phyloP scores from a whole-genome alignment of 30 jellyfish, hydroid and myxozoan genomes.

The Cassiopea xamachana region DNA sequence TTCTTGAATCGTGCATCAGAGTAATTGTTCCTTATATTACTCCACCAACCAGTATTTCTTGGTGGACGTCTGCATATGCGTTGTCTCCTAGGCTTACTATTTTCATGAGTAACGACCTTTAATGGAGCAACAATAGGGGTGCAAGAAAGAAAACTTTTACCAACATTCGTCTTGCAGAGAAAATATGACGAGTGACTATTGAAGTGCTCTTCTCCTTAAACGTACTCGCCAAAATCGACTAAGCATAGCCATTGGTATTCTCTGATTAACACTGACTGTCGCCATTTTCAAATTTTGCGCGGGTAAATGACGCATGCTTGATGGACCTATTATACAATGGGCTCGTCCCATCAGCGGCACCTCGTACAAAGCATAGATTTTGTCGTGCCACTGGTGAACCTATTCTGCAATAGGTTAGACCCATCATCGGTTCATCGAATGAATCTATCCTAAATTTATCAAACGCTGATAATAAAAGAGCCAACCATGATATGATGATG shows the following conservation, averaged over 20 bases:
- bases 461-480: too few relatives aligned
- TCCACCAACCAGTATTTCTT: constrained; percentile 75
- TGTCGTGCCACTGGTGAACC: too few relatives aligned
- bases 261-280: constrained; percentile 46
- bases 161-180: constrained; percentile 31
- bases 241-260: constrained; percentile 28
- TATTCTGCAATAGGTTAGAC: too few relatives aligned
- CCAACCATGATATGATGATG: too few relatives aligned
- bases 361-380: too few relatives aligned
- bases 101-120: constrained; percentile 32
- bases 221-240: constrained; percentile 54
- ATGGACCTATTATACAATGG: too few relatives aligned
- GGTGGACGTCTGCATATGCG: constrained; percentile 61
- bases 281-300: not conserved
- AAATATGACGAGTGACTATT: constrained; percentile 30
- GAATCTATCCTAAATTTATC: too few relatives aligned
- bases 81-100: constrained; percentile 32
- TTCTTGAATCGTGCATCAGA: constrained; percentile 65
- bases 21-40: constrained; percentile 51
- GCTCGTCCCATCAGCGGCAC: too few relatives aligned
- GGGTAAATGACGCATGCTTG: too few relatives aligned
- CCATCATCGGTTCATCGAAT: too few relatives aligned
- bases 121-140: constrained; percentile 36
- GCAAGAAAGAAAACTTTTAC: constrained; percentile 38
- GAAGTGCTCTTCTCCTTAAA: constrained; percentile 56